phyloP scores from a whole-genome alignment of 2,797 vertebrate genomes.

The Taenioides sp. region DNA sequence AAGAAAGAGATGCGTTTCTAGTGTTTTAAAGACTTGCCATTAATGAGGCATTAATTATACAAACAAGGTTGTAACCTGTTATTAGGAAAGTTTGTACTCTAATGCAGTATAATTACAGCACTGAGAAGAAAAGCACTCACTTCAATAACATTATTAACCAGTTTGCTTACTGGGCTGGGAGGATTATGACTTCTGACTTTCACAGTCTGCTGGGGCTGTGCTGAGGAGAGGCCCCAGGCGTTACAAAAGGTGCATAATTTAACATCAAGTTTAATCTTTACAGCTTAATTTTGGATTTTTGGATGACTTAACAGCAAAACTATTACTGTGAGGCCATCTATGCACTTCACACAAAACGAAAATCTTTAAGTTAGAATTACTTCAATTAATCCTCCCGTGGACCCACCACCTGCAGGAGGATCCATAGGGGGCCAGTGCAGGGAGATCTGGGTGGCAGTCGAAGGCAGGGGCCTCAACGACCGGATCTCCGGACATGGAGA shows the following conservation, averaged over 20 bases:
- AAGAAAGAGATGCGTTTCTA: slow-evolving; percentile 36
- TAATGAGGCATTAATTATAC: slow-evolving; percentile 60
- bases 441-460: too few relatives aligned
- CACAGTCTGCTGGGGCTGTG: not conserved
- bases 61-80: slow-evolving; percentile 53
- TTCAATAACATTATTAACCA: not conserved
- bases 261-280: not conserved
- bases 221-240: not conserved
- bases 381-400: too few relatives aligned
- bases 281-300: slow-evolving; percentile 1
- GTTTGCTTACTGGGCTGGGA: not conserved
- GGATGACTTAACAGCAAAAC: not conserved
- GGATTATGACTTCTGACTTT: not conserved
- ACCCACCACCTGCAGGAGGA: too few relatives aligned
- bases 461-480: too few relatives aligned
- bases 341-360: too few relatives aligned
- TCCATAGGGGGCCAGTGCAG: too few relatives aligned
- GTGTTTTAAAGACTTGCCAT: slow-evolving; percentile 39
- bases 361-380: too few relatives aligned
- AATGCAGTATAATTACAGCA: slow-evolving; percentile 38
- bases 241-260: not conserved
- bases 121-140: not conserved
- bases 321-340: not conserved
- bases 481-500: too few relatives aligned
- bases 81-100: slow-evolving; percentile 28